Base-by-base conservation (phyloP, 2,888 invertebrate species). In the Tachina lurida region DNA sequence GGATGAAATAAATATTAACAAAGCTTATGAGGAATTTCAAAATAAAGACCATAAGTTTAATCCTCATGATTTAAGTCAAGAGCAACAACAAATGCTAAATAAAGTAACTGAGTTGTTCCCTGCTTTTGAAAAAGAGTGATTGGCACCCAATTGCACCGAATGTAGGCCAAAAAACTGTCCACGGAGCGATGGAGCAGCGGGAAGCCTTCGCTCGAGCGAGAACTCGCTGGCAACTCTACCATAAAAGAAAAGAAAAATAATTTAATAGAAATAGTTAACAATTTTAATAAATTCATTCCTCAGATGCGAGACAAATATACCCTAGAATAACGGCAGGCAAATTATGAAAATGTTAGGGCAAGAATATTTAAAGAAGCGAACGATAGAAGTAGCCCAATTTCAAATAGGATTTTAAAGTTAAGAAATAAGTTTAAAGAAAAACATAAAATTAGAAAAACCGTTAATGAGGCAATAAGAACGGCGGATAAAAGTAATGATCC, bases 401-500 rank as follows among this genome's bases (percentile, higher is more conserved):
- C 73, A 15, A 62, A 49, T n/a, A 19, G 49, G 19, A 75, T 63
- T n/a, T 10, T n/a, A 19, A 74, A 74, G 41, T 58, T 60, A 43
- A 45, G 73, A n/a, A 31, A 47, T 4, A 45, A 74, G 17, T 52
- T 63, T 54, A 4, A 2, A 10, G 41, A 63, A 43, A 63, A 49
- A 52, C 63, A 22, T 7, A 62, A 45, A 52, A n/a, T 0, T 15
- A 3, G 43, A 15, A 63, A 52, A 41, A 7, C 22, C 8, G 13
- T 63, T 9, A 54, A 43, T 12, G 75, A 65, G 43, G 15, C 63
- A 2, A 43, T 75, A 9, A 63, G 22, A 54, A 10, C 49, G 10
- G 63, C 15, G 2, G 56, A 45, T n/a, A 19, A 1, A 0, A 31
- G 7, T 1, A 43, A 39, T 10, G 58, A 76, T n/a, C 43, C 43